Conservation (phyloP, 2,113 vertebrate species). For the Eolophus roseicapilla region DNA sequence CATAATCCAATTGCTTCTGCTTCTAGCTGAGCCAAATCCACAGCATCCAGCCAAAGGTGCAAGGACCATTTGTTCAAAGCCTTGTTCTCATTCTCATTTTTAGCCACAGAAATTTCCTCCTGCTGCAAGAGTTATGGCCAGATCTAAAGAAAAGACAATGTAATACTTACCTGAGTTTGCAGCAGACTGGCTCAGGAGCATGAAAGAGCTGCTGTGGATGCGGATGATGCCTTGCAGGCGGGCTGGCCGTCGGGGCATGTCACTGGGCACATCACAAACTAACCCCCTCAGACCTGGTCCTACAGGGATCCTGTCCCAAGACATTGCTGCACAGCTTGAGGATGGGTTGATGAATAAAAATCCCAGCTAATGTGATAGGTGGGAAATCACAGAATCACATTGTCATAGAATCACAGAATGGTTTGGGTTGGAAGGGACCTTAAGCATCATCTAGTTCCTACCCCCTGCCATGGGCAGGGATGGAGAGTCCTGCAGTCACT, state of each 20-base stretch:
- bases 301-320: background rate
- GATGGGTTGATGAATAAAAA: background rate
- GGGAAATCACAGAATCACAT: background rate
- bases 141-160: background rate
- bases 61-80: background rate
- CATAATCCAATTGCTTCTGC: background rate
- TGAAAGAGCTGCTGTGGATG: background rate
- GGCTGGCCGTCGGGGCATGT: background rate
- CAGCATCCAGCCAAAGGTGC: background rate
- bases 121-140: background rate
- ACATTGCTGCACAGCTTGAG: background rate
- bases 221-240: background rate
- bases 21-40: background rate
- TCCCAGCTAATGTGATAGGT: background rate
- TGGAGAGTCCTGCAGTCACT: too few relatives aligned
- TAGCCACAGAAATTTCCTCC: background rate
- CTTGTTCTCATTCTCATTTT: background rate
- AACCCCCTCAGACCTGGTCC: accelerated
- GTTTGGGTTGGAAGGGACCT: background rate
- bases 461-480: background rate
- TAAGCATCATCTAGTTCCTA: background rate
- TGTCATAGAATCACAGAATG: background rate
- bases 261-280: accelerated
- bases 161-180: background rate
- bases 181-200: background rate